These are phyloP conservation scores for Aphaenogaster rudis DNA, from an alignment of 1,140 invertebrate genomes.

Conservation along the genomic window DNA sequence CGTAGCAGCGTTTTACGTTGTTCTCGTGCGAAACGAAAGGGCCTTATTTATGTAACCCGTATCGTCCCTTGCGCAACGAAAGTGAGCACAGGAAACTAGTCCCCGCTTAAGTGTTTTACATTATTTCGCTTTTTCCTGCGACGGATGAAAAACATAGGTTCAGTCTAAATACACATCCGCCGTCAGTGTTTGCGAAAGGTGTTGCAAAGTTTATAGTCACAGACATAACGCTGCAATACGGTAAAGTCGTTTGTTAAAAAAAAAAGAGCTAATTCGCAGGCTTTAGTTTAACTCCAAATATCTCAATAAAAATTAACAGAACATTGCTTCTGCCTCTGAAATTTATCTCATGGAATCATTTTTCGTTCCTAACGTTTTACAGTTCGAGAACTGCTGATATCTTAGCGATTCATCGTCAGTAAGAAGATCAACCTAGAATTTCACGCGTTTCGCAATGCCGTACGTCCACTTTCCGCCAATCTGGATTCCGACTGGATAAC, in stretches of 20 bases:
- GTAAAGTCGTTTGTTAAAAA: not conserved
- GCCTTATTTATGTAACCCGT: slow-evolving; percentile 30
- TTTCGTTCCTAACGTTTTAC: not conserved
- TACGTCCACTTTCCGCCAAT: not conserved
- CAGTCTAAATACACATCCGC: slow-evolving; percentile 40
- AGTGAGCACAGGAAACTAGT: slow-evolving; percentile 41
- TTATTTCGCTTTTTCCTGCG: slow-evolving; percentile 34
- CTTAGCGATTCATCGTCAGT: not conserved
- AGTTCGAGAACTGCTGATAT: not conserved
- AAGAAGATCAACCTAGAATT: not conserved
- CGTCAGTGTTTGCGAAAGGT: not conserved
- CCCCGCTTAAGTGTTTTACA: not conserved
- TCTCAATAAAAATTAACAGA: not conserved
- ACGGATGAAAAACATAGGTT: slow-evolving; percentile 34
- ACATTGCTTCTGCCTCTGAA: not conserved
- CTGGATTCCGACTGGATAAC: not conserved
- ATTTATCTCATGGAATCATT: not conserved
- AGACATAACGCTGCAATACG: not conserved
- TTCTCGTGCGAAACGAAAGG: slow-evolving; percentile 15
- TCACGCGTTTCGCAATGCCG: not conserved
- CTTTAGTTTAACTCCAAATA: not conserved
- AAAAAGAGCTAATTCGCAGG: not conserved
- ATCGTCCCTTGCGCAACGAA: slow-evolving; percentile 35
- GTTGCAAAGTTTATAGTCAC: slow-evolving; percentile 8
- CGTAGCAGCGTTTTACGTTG: not conserved